Percentiles rank a stretch among this genome's conserved stretches.
Conservation (phyloP, 2,113 vertebrate species). For the Tyto alba region DNA sequence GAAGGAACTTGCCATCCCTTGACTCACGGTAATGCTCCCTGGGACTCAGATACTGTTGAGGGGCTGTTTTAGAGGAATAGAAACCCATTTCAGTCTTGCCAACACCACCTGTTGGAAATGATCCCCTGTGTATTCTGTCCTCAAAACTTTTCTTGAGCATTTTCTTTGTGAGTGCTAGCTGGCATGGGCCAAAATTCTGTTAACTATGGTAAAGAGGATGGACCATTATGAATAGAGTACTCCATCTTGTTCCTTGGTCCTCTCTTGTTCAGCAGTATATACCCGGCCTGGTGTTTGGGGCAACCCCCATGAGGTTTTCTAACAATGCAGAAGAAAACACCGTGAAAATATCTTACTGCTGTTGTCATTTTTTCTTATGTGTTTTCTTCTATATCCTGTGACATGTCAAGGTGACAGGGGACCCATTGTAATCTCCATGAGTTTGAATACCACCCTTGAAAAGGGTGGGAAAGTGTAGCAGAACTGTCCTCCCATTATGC, state of each 20-base stretch:
- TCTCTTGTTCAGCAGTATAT: not conserved
- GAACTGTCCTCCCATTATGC: not conserved
- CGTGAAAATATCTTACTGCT: not conserved
- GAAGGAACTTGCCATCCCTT: not conserved
- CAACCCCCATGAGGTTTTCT: not conserved
- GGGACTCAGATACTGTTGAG: rapidly evolving
- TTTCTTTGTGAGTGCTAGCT: not conserved
- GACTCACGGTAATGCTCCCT: rapidly evolving
- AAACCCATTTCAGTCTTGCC: not conserved
- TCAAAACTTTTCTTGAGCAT: not conserved
- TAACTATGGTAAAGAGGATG: not conserved
- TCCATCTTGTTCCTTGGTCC: not conserved
- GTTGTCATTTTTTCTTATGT: not conserved
- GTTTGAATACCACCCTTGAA: not conserved
- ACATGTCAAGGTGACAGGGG: not conserved
- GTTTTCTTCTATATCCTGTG: not conserved
- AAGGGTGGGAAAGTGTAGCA: not conserved
- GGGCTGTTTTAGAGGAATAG: not conserved
- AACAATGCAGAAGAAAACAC: not conserved
- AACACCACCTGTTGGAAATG: not conserved
- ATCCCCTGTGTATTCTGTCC: not conserved
- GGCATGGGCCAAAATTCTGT: not conserved
- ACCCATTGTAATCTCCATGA: not conserved
- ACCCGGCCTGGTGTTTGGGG: not conserved
- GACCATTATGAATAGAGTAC: not conserved